Evolutionary conservation across 2,113 vertebrate genomes (phyloP).

Genomic region (Xiphophorus maculatus): DNA sequence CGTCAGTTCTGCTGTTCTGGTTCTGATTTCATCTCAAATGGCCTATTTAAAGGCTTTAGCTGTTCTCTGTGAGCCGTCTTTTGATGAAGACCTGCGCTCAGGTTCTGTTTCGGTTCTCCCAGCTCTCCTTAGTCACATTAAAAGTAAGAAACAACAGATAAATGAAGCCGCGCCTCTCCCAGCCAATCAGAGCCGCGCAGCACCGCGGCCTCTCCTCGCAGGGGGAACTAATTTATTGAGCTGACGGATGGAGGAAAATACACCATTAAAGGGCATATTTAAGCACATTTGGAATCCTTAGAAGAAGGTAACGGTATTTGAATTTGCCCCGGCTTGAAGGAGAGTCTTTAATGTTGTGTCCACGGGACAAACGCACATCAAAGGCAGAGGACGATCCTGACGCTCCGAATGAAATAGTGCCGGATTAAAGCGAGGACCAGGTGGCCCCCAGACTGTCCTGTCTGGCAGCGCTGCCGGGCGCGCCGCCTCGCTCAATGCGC

Average conservation of each 20-base stretch:
- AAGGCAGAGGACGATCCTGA: constrained; percentile 70
- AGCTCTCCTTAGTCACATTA: neutral
- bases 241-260: constrained; percentile 51
- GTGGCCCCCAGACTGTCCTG: constrained; percentile 72
- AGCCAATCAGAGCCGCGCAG: constrained; percentile 32
- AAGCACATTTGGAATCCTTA: constrained; percentile 69
- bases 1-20: neutral
- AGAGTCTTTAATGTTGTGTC: constrained; percentile 74
- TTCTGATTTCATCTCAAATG: neutral
- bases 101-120: neutral
- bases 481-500: constrained; percentile 53
- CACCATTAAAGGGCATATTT: constrained; percentile 74
- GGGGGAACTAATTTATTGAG: constrained; percentile 63
- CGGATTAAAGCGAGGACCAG: constrained; percentile 68
- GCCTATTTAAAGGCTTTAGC: neutral
- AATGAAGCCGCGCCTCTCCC: constrained; percentile 19
- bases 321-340: constrained; percentile 63
- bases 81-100: neutral
- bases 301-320: constrained; percentile 72
- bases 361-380: constrained; percentile 75
- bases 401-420: constrained; percentile 59
- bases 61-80: neutral
- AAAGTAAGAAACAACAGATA: constrained; percentile 40
- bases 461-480: constrained; percentile 65
- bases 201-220: constrained; percentile 28